phyloP scores from a whole-genome alignment of 1,140 invertebrate genomes.

The Eupeodes corollae region DNA sequence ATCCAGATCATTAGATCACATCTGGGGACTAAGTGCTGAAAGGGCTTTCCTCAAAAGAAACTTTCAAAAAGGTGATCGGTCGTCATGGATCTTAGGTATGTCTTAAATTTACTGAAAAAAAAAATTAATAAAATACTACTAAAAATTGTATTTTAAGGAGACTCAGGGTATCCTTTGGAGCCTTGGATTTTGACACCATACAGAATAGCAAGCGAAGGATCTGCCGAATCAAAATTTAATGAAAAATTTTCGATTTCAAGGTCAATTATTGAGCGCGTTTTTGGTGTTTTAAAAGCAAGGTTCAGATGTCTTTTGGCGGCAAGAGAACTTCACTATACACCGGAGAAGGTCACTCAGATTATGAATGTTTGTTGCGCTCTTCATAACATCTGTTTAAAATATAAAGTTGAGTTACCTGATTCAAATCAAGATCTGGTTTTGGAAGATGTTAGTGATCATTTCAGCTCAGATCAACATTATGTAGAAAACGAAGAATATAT shows the following conservation, averaged over 20 bases:
- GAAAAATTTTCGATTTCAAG: no score
- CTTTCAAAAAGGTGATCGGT: no score
- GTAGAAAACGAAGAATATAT: no score
- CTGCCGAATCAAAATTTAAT: neutral
- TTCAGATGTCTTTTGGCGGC: conserved; percentile 2
- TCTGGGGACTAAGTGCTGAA: neutral
- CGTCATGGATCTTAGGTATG: no score
- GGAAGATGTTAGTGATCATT: no score
- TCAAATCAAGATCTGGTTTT: no score
- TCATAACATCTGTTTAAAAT: neutral
- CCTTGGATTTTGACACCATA: conserved; percentile 5
- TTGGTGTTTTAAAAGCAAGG: conserved; percentile 3
- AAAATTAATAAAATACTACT: neutral
- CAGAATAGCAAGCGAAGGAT: neutral
- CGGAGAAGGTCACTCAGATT: neutral
- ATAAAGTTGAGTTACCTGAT: no score
- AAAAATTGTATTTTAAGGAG: neutral
- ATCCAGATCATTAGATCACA: conserved; percentile 2
- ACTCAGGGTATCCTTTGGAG: no score
- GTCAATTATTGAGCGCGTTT: neutral
- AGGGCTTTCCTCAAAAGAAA: neutral
- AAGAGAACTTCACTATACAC: conserved; percentile 1
- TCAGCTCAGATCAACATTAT: no score
- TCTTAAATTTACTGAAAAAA: no score
- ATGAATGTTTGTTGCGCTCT: conserved; percentile 1